phyloP scores from a whole-genome alignment of 2,797 vertebrate genomes.

The Anguilla marmorata region DNA sequence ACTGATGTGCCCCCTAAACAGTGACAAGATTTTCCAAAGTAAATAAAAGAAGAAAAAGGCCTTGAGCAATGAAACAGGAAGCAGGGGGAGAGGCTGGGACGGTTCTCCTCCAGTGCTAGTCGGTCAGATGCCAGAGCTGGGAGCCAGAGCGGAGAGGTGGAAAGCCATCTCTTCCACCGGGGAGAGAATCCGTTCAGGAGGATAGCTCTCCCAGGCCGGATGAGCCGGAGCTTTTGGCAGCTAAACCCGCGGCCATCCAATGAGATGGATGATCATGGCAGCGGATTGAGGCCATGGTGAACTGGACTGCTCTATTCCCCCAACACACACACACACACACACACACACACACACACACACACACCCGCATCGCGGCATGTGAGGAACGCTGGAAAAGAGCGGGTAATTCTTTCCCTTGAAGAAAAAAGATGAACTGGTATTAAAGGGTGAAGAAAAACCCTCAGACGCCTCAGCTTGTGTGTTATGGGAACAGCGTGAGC shows the following conservation, averaged over 20 bases:
- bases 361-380: slow-evolving; percentile 18
- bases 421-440: slow-evolving; percentile 31
- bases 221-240: slow-evolving; percentile 29
- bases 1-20: background rate
- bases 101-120: slow-evolving; percentile 16
- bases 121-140: slow-evolving; percentile 24
- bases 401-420: slow-evolving; percentile 37
- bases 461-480: background rate
- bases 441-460: slow-evolving; percentile 26
- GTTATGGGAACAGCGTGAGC: background rate
- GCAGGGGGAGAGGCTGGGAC: background rate
- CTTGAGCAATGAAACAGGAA: slow-evolving; percentile 33
- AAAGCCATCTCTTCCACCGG: background rate
- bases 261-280: slow-evolving; percentile 28
- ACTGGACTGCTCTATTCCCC: slow-evolving; percentile 32
- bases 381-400: slow-evolving; percentile 18
- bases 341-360: background rate
- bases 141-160: background rate
- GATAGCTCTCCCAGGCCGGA: slow-evolving; percentile 16
- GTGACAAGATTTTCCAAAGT: background rate
- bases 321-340: background rate
- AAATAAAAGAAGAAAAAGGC: slow-evolving; percentile 26
- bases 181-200: slow-evolving; percentile 15
- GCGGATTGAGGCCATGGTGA: slow-evolving; percentile 40
- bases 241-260: slow-evolving; percentile 26